Percentiles rank a stretch among this genome's conserved stretches.
These are phyloP conservation scores for Callyntrura sp. DNA, from an alignment of 2,888 invertebrate species.

Conservation along the genomic window DNA sequence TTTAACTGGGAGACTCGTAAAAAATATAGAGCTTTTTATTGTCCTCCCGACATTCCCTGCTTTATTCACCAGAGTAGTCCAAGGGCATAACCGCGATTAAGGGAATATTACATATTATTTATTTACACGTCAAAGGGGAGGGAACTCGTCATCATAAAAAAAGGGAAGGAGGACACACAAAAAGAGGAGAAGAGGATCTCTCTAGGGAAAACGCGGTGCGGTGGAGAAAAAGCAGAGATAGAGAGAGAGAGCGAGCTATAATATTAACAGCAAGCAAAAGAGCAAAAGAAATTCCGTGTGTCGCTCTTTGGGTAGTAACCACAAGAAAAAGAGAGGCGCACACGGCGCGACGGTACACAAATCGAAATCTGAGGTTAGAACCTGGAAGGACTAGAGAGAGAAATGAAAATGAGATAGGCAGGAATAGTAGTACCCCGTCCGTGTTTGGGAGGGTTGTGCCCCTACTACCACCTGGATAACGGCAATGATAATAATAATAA, in stretches of 20 bases:
- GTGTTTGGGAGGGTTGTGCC: no score
- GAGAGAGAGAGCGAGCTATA: no score
- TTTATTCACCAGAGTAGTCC: constrained; percentile 26
- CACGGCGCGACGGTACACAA: no score
- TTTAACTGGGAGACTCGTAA: constrained; percentile 41
- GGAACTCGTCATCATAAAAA: constrained; percentile 24
- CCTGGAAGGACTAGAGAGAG: no score
- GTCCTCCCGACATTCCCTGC: not conserved
- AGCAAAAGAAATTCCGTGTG: no score
- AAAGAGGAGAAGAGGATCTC: not conserved
- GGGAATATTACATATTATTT: not conserved
- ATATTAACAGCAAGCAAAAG: no score
- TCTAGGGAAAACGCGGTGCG: not conserved
- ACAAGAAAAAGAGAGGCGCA: no score
- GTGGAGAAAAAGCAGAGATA: no score
- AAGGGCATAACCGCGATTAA: constrained; percentile 2
- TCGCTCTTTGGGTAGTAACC: no score
- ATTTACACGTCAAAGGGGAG: not conserved
- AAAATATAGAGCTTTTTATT: not conserved
- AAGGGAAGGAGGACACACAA: not conserved
- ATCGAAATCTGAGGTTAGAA: no score
- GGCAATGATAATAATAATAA: no score
- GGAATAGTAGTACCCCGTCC: no score
- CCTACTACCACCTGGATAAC: not conserved
- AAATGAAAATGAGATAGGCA: not conserved